Conservation (phyloP, 2,113 vertebrate species). For the Epinephelus lanceolatus region DNA sequence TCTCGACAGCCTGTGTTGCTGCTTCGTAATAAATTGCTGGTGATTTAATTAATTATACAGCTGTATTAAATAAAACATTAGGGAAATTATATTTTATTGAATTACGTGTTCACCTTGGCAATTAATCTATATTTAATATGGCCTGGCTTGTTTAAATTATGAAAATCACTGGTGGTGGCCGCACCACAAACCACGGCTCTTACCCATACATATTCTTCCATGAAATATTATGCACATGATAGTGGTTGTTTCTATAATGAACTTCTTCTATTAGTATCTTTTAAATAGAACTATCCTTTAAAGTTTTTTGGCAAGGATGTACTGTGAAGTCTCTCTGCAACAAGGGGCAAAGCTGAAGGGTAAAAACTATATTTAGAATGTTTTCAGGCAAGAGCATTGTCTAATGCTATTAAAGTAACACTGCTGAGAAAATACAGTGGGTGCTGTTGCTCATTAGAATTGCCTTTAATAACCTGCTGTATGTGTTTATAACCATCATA, state of each 20-base stretch:
- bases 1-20: constrained; percentile 44
- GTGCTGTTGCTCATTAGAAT: constrained; percentile 33
- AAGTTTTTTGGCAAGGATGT: constrained; percentile 12
- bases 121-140: constrained; percentile 69
- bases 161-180: constrained; percentile 43
- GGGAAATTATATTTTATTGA: constrained; percentile 66
- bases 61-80: constrained; percentile 76
- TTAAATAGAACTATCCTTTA: constrained; percentile 37
- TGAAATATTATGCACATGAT: constrained; percentile 49
- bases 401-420: constrained; percentile 43
- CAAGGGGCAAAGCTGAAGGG: constrained; percentile 19
- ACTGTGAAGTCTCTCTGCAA: not conserved
- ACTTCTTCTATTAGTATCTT: constrained; percentile 34
- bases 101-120: constrained; percentile 71
- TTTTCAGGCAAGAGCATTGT: constrained; percentile 45
- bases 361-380: constrained; percentile 41
- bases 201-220: constrained; percentile 12
- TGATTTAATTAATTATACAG: constrained; percentile 73
- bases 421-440: constrained; percentile 23
- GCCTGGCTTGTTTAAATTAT: constrained; percentile 56
- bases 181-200: constrained; percentile 27
- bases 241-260: constrained; percentile 40
- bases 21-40: constrained; percentile 58
- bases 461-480: constrained; percentile 37
- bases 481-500: constrained; percentile 5